Conservation (phyloP, 1,140 invertebrate species). For the Magallana angulata region DNA sequence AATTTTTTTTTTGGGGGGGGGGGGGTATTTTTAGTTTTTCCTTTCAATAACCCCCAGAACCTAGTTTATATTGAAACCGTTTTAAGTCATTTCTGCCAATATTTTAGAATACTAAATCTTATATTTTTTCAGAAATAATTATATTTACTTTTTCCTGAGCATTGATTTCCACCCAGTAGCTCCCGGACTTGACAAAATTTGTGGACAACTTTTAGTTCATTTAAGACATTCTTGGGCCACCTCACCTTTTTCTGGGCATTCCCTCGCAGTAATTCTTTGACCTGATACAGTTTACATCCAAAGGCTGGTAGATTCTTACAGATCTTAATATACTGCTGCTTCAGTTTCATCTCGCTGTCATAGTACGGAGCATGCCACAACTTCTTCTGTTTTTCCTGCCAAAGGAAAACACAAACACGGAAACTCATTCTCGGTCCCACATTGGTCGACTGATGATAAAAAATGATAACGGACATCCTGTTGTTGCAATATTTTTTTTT, state of each 20-base stretch:
- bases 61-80: too few species aligned
- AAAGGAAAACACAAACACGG: background rate
- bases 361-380: constrained; percentile 86
- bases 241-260: constrained; percentile 85
- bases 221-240: too few species aligned
- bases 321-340: constrained; percentile 86
- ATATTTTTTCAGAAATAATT: too few species aligned
- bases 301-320: constrained; percentile 85
- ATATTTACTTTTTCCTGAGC: too few species aligned
- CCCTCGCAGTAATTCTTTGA: constrained; percentile 85
- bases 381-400: constrained; percentile 86
- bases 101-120: too few species aligned
- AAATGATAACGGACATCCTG: background rate
- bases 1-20: too few species aligned
- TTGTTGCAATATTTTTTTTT: background rate
- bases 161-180: too few species aligned
- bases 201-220: too few species aligned
- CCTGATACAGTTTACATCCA: constrained; percentile 85
- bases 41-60: too few species aligned
- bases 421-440: background rate
- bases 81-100: too few species aligned
- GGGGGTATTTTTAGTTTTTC: too few species aligned
- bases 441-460: background rate
- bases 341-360: constrained; percentile 85
- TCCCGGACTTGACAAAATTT: too few species aligned